Evolutionary conservation across 2,888 invertebrate species (phyloP).

Genomic region (Laothoe populi): DNA sequence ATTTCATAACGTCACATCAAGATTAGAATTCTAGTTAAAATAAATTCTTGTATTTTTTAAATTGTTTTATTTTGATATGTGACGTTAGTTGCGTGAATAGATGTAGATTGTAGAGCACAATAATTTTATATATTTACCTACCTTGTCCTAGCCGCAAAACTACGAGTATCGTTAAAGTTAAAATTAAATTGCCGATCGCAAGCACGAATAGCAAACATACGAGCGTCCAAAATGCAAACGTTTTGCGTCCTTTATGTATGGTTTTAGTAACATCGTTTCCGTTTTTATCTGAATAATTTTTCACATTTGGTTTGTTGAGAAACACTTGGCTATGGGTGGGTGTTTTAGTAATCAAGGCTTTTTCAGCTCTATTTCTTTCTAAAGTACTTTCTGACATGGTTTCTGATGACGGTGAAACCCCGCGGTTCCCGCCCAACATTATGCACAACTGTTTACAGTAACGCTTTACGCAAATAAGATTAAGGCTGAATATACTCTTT

Average conservation of each 20-base stretch:
- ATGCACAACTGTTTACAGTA: constrained; percentile 41
- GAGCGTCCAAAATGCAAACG: constrained; percentile 92
- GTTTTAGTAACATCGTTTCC: constrained; percentile 74
- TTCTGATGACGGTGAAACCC: constrained; percentile 72
- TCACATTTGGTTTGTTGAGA: constrained; percentile 54
- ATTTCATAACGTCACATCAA: too few relatives aligned
- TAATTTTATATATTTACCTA: constrained; percentile 39
- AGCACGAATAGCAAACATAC: constrained; percentile 88
- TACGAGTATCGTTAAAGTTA: constrained; percentile 92
- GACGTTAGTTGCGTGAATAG: too few relatives aligned
- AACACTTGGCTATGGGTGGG: constrained; percentile 65
- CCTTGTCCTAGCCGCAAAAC: constrained; percentile 91
- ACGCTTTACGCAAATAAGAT: constrained; percentile 43
- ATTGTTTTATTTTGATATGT: too few relatives aligned
- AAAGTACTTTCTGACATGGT: constrained; percentile 73
- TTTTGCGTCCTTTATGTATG: constrained; percentile 80
- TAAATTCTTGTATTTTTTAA: too few relatives aligned
- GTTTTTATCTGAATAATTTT: constrained; percentile 77
- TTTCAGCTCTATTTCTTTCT: constrained; percentile 72
- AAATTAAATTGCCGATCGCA: constrained; percentile 91
- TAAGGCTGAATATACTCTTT: too few relatives aligned
- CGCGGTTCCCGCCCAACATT: constrained; percentile 66
- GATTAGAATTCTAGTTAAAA: too few relatives aligned
- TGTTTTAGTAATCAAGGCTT: constrained; percentile 70
- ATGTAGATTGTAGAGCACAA: neutral